Conservation (phyloP, 2,797 vertebrate species). For the Hemibagrus guttatus region DNA sequence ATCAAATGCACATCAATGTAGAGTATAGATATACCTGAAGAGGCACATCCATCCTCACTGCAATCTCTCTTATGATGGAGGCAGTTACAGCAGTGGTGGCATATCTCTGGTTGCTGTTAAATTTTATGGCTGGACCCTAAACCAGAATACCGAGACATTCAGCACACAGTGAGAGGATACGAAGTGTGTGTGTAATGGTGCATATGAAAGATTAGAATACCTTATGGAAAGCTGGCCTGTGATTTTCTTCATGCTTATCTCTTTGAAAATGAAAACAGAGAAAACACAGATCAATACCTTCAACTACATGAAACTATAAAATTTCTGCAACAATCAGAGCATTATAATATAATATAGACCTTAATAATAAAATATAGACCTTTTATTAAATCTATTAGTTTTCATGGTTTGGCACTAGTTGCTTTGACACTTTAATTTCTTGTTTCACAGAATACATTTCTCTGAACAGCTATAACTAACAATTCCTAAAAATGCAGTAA, state of each 20-base stretch:
- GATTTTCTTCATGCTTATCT: slow-evolving; percentile 97
- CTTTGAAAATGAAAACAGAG: slow-evolving; percentile 64
- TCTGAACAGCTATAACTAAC: not conserved
- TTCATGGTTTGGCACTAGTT: no score
- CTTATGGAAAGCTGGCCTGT: slow-evolving; percentile 93
- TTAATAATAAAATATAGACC: not conserved
- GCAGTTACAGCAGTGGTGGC: slow-evolving; percentile 92
- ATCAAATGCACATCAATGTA: not conserved
- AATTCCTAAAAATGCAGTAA: slow-evolving; percentile 8
- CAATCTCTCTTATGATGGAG: slow-evolving; percentile 85
- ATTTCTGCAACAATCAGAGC: not conserved
- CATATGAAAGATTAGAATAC: slow-evolving; percentile 63
- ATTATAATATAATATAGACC: not conserved
- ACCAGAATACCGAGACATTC: slow-evolving; percentile 28
- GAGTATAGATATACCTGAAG: slow-evolving; percentile 82
- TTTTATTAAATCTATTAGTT: not conserved
- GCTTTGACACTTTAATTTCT: not conserved
- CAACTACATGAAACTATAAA: not conserved
- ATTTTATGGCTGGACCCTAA: slow-evolving; percentile 94
- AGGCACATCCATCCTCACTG: slow-evolving; percentile 78
- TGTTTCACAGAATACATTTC: not conserved
- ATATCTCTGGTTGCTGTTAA: slow-evolving; percentile 96
- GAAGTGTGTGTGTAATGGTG: not conserved
- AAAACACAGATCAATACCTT: slow-evolving; percentile 13
- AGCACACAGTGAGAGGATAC: not conserved